Base-by-base conservation (phyloP, 2,888 invertebrate genomes). In the Cantharis flavilabris region DNA sequence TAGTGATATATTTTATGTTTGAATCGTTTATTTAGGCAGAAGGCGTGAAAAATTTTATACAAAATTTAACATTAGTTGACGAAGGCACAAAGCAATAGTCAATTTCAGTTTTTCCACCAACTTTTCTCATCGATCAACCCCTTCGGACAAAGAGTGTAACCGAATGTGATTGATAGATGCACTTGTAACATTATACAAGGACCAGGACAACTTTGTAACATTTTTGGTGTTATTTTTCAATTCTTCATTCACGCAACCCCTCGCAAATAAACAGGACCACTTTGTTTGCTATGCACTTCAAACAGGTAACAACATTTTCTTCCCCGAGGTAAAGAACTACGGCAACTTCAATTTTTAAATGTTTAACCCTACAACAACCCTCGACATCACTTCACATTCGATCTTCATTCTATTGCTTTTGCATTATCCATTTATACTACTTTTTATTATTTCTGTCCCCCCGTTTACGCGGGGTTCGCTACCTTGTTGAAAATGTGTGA, bases 141-240 rank as follows among this genome's bases (percentile, higher is more conserved):
- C 49, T 75, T 75, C 64, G 71, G 75, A 75, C 75, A 75, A 75
- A 75, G 75, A 75, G 64, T 64, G 70, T 69, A 70, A 70, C 70
- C 63, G 75, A 71, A 49, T 75, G 75, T 75, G 75, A 75, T 75
- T 75, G 75, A 75, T 75, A 75, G 75, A 75, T 75, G 75, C 75
- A 71, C 63, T 71, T 63, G 65, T 69, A 69, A 73, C 70, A 75
- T 70, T 70, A 70, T 75, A 28, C 64, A 71, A 65, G 75, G 75
- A 28, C 64, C 65, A 65, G 71, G 75, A 75, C 70, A 71, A 75
- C 70, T 74, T 74, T 69, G 75, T 70, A 49, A 75, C 70, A 75
- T 70, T 70, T 74, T 71, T 67, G 18, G 64, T 70, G 75, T 75
- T 75, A 70, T 71, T 75, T 71, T 75, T 75, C 75, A 70, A 75